These are phyloP conservation scores for Colletes latitarsis DNA, from an alignment of 1,140 invertebrate species.

Conservation along the genomic window DNA sequence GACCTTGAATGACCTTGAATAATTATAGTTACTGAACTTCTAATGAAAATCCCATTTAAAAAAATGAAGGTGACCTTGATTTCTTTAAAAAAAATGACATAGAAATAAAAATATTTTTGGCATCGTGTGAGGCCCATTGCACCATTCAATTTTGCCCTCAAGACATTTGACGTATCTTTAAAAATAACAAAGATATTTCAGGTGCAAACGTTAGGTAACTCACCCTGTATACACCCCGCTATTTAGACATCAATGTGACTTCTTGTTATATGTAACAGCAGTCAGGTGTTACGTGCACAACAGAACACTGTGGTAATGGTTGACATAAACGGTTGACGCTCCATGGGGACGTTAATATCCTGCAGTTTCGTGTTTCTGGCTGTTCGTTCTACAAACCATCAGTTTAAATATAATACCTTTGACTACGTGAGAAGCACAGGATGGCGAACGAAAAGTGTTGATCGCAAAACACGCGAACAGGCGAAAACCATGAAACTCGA, in stretches of 20 bases:
- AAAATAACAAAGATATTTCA: too few relatives aligned
- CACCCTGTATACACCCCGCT: background rate
- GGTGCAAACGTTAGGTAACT: too few relatives aligned
- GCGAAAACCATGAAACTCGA: background rate
- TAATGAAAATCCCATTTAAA: too few relatives aligned
- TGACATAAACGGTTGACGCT: background rate
- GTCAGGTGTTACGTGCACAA: slow-evolving; percentile 7
- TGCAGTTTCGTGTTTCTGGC: slow-evolving; percentile 44
- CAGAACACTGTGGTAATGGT: background rate
- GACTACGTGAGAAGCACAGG: background rate
- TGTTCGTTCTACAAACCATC: slow-evolving; percentile 6
- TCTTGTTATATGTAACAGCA: background rate
- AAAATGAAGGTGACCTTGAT: too few relatives aligned
- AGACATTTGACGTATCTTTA: too few relatives aligned
- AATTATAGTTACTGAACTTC: too few relatives aligned
- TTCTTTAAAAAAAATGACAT: too few relatives aligned
- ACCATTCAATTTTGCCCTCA: too few relatives aligned
- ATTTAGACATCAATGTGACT: background rate
- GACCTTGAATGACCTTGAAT: too few relatives aligned
- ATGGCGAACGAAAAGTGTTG: background rate
- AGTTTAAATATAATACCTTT: slow-evolving; percentile 3
- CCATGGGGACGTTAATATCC: background rate
- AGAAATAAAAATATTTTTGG: too few relatives aligned
- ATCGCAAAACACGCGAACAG: background rate
- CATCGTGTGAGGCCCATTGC: too few relatives aligned